These are phyloP conservation scores for Ciconia boyciana DNA, from an alignment of 2,113 vertebrate species.

Conservation along the genomic window DNA sequence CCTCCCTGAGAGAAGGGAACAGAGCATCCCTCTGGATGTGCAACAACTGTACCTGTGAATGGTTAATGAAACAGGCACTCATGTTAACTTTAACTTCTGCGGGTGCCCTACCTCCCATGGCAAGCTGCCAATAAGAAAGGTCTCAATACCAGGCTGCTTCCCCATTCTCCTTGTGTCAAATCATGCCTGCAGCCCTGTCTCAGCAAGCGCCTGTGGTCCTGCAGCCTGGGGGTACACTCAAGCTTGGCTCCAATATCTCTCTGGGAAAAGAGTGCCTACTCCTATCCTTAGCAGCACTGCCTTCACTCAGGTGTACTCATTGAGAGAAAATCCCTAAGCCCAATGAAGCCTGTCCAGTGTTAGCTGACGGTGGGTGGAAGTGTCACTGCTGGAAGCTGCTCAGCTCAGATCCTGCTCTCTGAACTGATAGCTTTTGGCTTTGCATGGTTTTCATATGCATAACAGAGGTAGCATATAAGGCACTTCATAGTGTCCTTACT, in stretches of 20 bases:
- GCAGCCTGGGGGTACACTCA: neutral
- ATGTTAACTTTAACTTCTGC: neutral
- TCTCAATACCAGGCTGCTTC: neutral
- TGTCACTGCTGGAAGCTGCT: neutral
- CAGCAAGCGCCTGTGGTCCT: neutral
- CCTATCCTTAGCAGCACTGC: neutral
- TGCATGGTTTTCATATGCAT: neutral
- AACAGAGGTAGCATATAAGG: neutral
- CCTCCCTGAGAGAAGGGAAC: neutral
- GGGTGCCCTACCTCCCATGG: neutral
- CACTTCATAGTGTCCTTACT: neutral
- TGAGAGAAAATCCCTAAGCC: neutral
- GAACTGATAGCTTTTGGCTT: neutral
- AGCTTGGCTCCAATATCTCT: neutral
- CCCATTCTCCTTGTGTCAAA: neutral
- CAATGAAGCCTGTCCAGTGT: neutral
- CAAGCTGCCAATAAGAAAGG: neutral
- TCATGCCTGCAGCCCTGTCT: neutral
- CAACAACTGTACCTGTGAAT: neutral
- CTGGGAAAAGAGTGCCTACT: neutral
- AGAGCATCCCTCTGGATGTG: neutral
- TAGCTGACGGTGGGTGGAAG: neutral
- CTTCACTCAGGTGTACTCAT: neutral
- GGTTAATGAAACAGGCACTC: neutral
- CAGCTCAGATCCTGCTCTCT: neutral